phyloP scores from a whole-genome alignment of 2,113 vertebrate genomes.

The Platysternon megacephalum region DNA sequence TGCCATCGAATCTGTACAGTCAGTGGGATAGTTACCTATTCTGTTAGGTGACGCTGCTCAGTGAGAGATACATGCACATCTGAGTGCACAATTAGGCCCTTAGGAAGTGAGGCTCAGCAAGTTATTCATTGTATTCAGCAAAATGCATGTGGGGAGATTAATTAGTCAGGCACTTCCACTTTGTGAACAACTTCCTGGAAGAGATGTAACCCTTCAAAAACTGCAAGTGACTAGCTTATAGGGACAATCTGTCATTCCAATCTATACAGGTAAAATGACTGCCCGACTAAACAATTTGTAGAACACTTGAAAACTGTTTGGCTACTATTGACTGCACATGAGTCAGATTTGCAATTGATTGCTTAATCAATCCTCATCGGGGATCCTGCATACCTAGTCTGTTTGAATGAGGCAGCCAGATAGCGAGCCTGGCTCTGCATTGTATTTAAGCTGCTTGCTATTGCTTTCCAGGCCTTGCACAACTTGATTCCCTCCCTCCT shows the following conservation, averaged over 20 bases:
- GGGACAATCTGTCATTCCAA: constrained; percentile 48
- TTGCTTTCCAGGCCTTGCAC: too few species aligned
- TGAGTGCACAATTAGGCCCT: constrained; percentile 19
- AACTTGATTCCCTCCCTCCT: not conserved
- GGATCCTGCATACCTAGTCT: not conserved
- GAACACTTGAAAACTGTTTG: not conserved
- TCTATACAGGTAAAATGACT: constrained; percentile 7
- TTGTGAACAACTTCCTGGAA: constrained; percentile 42
- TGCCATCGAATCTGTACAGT: not conserved
- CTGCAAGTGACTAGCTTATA: constrained; percentile 10
- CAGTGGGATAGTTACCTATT: not conserved
- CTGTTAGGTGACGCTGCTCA: not conserved
- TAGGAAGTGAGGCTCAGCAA: constrained; percentile 6
- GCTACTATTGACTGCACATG: constrained; percentile 20
- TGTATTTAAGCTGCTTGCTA: not conserved
- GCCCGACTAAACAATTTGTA: constrained; percentile 34
- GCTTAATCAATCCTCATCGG: constrained; percentile 35
- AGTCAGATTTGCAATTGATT: constrained; percentile 43
- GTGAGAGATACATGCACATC: not conserved
- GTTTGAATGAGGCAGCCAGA: not conserved
- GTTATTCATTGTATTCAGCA: constrained; percentile 18
- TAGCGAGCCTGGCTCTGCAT: fast-evolving
- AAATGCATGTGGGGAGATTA: constrained; percentile 45
- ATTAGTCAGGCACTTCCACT: constrained; percentile 45
- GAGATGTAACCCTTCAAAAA: constrained; percentile 9